A percentile compares a stretch with the other conserved stretches of the same genome.
phyloP scores from a whole-genome alignment of 2,113 vertebrate species.

The Ophthalmotilapia sp. region DNA sequence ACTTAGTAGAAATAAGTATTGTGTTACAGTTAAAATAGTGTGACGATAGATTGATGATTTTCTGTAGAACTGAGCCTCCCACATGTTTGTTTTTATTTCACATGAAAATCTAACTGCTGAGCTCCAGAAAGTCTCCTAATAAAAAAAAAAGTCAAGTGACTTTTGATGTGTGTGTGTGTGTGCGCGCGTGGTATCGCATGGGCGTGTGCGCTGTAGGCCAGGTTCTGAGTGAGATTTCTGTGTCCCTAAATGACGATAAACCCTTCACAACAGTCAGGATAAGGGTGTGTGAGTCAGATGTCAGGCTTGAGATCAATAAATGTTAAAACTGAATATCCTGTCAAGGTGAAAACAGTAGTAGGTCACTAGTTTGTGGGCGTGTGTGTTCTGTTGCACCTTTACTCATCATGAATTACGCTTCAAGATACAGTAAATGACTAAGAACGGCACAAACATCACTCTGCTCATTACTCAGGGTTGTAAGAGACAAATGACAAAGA shows the following conservation, averaged over 20 bases:
- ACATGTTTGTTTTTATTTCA: not conserved
- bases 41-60: not conserved
- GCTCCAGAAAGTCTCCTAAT: not conserved
- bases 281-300: not conserved
- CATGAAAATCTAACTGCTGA: not conserved
- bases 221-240: not conserved
- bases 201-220: not conserved
- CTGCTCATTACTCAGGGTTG: slow-evolving; percentile 8
- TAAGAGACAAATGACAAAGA: slow-evolving; percentile 7
- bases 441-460: slow-evolving; percentile 10
- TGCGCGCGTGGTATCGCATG: fast-evolving
- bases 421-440: slow-evolving; percentile 46
- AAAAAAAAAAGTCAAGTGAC: not conserved
- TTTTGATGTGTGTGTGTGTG: not conserved
- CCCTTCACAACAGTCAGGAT: not conserved
- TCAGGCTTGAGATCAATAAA: slow-evolving; percentile 18
- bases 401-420: slow-evolving; percentile 10
- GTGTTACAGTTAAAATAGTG: not conserved
- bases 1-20: not conserved
- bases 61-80: not conserved
- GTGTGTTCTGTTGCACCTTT: slow-evolving; percentile 36
- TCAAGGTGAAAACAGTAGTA: slow-evolving; percentile 47
- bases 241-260: not conserved
- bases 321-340: slow-evolving; percentile 26
- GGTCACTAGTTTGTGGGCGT: slow-evolving; percentile 15